phyloP scores from a whole-genome alignment of 2,113 vertebrate genomes.

The Dasyprocta punctata region DNA sequence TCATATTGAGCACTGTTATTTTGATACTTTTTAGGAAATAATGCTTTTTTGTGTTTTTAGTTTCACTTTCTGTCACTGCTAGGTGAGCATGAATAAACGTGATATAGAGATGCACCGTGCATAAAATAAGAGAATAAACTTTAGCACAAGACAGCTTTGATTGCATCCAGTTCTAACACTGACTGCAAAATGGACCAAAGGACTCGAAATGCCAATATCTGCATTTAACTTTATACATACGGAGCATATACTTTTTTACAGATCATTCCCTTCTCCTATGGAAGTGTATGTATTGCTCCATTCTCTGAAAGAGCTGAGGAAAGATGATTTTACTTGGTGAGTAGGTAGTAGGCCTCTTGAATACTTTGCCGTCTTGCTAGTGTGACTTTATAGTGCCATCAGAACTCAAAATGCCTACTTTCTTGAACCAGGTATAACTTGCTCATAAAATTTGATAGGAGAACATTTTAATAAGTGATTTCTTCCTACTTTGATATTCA shows the following conservation, averaged over 20 bases:
- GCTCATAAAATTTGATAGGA: not conserved
- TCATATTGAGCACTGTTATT: not conserved
- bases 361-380: not conserved
- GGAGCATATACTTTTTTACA: not conserved
- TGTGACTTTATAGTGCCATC: not conserved
- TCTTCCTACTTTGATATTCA: constrained; percentile 50
- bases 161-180: not conserved
- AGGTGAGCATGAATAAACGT: no score
- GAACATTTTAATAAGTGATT: not conserved
- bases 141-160: not conserved
- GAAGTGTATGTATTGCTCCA: not conserved
- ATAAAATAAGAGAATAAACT: not conserved
- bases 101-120: not conserved
- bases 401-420: not conserved
- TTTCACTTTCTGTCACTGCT: not conserved
- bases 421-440: not conserved
- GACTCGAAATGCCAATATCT: not conserved
- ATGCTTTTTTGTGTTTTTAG: not conserved
- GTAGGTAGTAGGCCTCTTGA: not conserved
- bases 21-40: not conserved
- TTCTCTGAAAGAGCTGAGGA: not conserved
- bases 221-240: not conserved
- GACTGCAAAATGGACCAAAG: not conserved
- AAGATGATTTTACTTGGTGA: not conserved
- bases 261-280: not conserved